These are phyloP conservation scores for Grammatotria lemairii DNA, from an alignment of 2,113 vertebrate genomes.

Conservation along the genomic window DNA sequence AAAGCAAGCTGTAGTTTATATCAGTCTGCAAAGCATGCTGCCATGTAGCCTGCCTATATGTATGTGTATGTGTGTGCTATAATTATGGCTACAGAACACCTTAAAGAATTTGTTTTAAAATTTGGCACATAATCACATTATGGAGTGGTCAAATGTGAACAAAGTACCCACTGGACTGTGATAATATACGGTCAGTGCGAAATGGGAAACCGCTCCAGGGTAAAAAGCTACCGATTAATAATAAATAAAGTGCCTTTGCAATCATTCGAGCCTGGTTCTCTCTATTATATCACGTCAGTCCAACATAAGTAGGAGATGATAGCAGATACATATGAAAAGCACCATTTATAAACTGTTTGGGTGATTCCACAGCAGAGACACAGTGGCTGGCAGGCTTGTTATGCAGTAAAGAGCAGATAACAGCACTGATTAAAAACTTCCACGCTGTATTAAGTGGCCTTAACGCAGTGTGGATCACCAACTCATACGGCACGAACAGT, in stretches of 20 bases:
- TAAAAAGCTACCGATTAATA: not conserved
- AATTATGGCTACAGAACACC: not conserved
- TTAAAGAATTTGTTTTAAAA: not conserved
- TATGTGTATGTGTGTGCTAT: rapidly evolving
- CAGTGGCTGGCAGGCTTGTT: not conserved
- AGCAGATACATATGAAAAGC: not conserved
- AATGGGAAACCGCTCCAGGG: not conserved
- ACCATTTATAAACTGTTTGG: not conserved
- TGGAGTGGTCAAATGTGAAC: not conserved
- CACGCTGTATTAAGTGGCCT: not conserved
- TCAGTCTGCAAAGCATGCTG: not conserved
- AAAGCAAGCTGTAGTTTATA: not conserved
- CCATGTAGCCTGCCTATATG: not conserved
- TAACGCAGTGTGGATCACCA: not conserved
- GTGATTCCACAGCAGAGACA: not conserved
- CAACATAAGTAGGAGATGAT: not conserved
- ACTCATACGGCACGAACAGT: conserved; percentile 18
- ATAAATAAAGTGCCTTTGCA: not conserved
- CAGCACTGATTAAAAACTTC: not conserved
- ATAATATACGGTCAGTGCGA: not conserved
- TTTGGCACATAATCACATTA: not conserved
- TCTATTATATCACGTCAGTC: not conserved
- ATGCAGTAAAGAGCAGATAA: not conserved
- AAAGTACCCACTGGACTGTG: not conserved
- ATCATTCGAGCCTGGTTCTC: not conserved